Evolutionary conservation across 2,888 invertebrate species (phyloP).

Genomic region (Drosophila subsilvestris): DNA sequence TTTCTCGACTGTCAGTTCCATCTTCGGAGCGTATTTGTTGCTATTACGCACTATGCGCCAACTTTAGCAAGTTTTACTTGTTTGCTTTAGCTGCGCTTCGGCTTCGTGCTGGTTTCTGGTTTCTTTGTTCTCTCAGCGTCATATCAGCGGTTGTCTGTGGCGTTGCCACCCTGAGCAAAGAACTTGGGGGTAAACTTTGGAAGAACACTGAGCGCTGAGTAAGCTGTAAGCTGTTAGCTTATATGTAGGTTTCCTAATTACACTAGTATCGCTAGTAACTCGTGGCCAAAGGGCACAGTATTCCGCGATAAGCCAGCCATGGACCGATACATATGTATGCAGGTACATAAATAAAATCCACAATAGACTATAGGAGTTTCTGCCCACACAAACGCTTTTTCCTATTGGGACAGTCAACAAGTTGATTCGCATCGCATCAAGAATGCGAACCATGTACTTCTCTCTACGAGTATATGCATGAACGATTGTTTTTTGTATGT

Average conservation of each 20-base stretch:
- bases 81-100: conserved; percentile 47
- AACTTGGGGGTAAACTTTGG: not conserved
- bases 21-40: conserved; percentile 14
- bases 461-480: conserved; percentile 2
- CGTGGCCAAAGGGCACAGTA: conserved; percentile 25
- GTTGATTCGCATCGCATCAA: conserved; percentile 36
- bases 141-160: not conserved
- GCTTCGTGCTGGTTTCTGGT: conserved; percentile 58
- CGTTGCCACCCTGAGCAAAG: conserved; percentile 6
- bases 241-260: conserved; percentile 9
- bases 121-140: conserved; percentile 70
- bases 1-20: conserved; percentile 9
- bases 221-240: not conserved
- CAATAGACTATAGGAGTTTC: not conserved
- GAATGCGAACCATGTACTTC: conserved; percentile 40
- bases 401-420: conserved; percentile 48
- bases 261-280: conserved; percentile 2
- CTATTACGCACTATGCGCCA: conserved; percentile 35
- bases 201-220: not conserved
- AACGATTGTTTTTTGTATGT: conserved; percentile 6
- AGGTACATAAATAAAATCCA: conserved; percentile 1
- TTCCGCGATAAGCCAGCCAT: conserved; percentile 22
- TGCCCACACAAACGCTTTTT: conserved; percentile 16
- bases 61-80: conserved; percentile 55
- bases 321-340: not conserved